A percentile compares a stretch with the other conserved stretches of the same genome.
Evolutionary conservation across 2,888 invertebrate genomes (phyloP).

Genomic region (Thalpophila matura): DNA sequence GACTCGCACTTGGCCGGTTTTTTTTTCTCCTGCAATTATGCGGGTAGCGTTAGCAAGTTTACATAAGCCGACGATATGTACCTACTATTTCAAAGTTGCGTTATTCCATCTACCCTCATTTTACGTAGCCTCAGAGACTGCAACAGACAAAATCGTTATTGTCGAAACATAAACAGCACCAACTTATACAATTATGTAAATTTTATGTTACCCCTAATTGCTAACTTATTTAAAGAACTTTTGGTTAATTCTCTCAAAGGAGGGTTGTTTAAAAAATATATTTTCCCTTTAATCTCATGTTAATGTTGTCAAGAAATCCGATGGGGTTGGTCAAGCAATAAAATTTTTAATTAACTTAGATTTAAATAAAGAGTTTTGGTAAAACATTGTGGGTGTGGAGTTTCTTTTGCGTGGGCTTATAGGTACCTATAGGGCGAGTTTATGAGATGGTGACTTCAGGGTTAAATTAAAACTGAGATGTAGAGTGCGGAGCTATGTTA

Average conservation of each 20-base stretch:
- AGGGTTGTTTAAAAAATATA: conserved; percentile 59
- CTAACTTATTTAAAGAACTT: conserved; percentile 90
- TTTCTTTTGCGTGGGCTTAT: neutral
- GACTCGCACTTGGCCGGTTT: too few relatives aligned
- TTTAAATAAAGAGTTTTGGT: conserved; percentile 62
- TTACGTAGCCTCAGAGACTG: conserved; percentile 54
- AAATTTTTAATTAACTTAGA: conserved; percentile 73
- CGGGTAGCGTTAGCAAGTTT: too few relatives aligned
- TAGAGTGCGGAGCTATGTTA: too few relatives aligned
- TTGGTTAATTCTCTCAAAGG: conserved; percentile 82
- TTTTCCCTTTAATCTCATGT: conserved; percentile 80
- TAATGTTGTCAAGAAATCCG: conserved; percentile 84
- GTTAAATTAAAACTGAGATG: too few relatives aligned
- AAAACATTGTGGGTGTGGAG: too few relatives aligned
- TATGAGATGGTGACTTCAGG: too few relatives aligned
- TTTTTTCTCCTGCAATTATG: too few relatives aligned
- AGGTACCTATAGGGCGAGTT: too few relatives aligned
- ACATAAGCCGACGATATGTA: neutral
- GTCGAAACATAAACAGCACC: conserved; percentile 86
- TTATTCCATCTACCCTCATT: conserved; percentile 39
- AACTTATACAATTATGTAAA: conserved; percentile 89
- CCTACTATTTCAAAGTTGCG: conserved; percentile 15
- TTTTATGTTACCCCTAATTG: conserved; percentile 90
- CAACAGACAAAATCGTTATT: conserved; percentile 79
- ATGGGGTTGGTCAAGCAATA: conserved; percentile 77